These are phyloP conservation scores for Xestia c-nigrum DNA, from an alignment of 2,888 invertebrate genomes.

Conservation along the genomic window DNA sequence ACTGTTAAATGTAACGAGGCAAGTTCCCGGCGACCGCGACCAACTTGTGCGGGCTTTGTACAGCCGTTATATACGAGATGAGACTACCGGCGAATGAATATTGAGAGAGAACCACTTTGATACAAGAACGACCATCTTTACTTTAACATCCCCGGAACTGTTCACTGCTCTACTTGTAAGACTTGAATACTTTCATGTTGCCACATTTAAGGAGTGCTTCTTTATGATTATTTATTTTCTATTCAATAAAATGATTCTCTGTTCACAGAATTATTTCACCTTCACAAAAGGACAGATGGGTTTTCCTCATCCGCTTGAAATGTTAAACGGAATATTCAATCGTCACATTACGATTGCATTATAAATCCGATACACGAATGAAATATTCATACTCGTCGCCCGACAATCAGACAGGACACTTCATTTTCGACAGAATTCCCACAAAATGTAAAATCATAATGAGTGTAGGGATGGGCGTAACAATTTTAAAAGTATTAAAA, in stretches of 20 bases:
- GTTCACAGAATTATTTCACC: not conserved
- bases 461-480: constrained; percentile 56
- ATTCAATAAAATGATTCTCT: not conserved
- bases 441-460: constrained; percentile 62
- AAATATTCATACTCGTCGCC: constrained; percentile 54
- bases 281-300: not conserved
- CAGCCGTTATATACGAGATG: not conserved
- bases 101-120: constrained; percentile 25
- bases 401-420: constrained; percentile 46
- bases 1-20: constrained; percentile 68
- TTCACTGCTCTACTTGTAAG: not conserved
- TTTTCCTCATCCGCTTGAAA: constrained; percentile 30
- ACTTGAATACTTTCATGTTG: not conserved
- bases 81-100: not conserved
- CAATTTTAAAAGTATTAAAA: constrained; percentile 65
- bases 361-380: constrained; percentile 55
- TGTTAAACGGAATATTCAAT: constrained; percentile 52
- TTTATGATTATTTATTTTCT: not conserved
- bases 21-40: constrained; percentile 52
- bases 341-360: constrained; percentile 46
- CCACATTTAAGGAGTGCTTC: not conserved
- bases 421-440: constrained; percentile 50
- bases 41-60: constrained; percentile 36
- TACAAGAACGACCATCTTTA: constrained; percentile 20
- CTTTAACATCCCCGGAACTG: constrained; percentile 7